phyloP scores from a whole-genome alignment of 2,888 invertebrate species.

The Prosopocoilus inquinatus region DNA sequence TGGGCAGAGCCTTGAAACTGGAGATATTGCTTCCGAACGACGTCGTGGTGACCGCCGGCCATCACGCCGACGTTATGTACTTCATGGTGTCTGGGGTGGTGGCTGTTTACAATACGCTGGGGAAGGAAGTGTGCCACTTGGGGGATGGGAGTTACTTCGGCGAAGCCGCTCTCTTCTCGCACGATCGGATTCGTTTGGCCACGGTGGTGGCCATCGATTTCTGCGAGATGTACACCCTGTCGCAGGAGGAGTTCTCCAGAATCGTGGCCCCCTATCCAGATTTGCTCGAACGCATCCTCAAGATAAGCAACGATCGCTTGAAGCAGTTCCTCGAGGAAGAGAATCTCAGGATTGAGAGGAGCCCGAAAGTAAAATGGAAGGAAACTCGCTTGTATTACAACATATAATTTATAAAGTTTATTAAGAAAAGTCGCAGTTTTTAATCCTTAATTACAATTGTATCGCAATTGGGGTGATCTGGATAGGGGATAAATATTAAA shows the following conservation, averaged over 20 bases:
- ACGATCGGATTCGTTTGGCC: constrained; percentile 45
- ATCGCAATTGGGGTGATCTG: too few species aligned
- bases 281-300: constrained; percentile 40
- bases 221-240: constrained; percentile 48
- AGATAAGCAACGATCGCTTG: constrained; percentile 27
- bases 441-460: too few species aligned
- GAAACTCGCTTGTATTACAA: too few species aligned
- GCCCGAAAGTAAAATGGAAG: too few species aligned
- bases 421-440: too few species aligned
- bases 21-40: constrained; percentile 47
- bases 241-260: constrained; percentile 44
- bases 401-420: too few species aligned
- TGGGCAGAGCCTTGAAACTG: constrained; percentile 39
- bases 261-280: constrained; percentile 46
- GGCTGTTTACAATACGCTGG: constrained; percentile 46
- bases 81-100: constrained; percentile 50
- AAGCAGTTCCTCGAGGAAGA: constrained; percentile 6
- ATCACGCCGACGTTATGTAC: constrained; percentile 43
- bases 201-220: constrained; percentile 50
- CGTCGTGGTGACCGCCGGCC: constrained; percentile 44
- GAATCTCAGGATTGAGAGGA: too few species aligned
- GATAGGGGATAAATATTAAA: too few species aligned
- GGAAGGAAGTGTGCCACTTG: constrained; percentile 52
- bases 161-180: constrained; percentile 49
- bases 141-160: constrained; percentile 53